Conservation (phyloP, 2,888 invertebrate genomes). For the Meiosimyza platycephala region DNA sequence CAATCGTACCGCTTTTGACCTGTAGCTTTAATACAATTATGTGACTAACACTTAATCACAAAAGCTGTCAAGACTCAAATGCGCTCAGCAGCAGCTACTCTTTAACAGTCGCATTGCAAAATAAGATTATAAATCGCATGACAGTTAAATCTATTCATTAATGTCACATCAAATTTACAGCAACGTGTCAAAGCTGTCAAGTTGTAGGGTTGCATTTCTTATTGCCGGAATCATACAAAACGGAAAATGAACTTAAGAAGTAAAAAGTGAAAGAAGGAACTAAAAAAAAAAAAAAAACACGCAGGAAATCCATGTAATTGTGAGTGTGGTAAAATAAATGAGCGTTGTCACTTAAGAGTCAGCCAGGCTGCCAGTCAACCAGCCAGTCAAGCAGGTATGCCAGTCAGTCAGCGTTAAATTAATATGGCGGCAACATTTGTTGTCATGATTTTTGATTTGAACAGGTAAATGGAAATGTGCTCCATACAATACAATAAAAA, state of each 20-base stretch:
- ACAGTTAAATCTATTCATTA: slow-evolving; percentile 46
- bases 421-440: no score
- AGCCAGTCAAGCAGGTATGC: no score
- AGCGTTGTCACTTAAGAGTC: no score
- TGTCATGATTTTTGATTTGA: no score
- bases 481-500: no score
- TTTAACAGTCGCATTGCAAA: not conserved
- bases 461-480: no score
- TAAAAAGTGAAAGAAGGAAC: slow-evolving; percentile 25
- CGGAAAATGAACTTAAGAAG: not conserved
- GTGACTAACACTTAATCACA: not conserved
- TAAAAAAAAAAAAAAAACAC: slow-evolving; percentile 34
- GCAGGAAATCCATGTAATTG: slow-evolving; percentile 40
- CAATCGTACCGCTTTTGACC: slow-evolving; percentile 1
- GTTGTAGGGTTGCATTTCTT: not conserved
- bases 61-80: not conserved
- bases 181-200: not conserved
- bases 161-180: slow-evolving; percentile 42
- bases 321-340: slow-evolving; percentile 34
- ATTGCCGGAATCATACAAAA: not conserved
- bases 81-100: not conserved
- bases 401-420: no score
- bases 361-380: no score
- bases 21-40: not conserved
- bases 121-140: slow-evolving; percentile 44